These are phyloP conservation scores for Nycteola revayana DNA, from an alignment of 2,888 invertebrate species.

Conservation along the genomic window DNA sequence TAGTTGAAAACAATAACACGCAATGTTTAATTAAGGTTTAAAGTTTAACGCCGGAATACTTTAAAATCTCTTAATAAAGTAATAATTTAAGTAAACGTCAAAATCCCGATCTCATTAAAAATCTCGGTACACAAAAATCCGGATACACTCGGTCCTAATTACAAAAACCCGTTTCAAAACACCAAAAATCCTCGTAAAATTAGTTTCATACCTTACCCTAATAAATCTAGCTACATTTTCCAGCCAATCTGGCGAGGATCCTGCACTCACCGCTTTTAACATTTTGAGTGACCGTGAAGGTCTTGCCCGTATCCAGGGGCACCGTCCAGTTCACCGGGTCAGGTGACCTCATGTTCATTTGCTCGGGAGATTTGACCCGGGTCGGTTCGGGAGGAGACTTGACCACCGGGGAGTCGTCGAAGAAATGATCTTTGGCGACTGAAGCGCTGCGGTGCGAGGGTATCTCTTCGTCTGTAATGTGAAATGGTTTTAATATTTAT, in stretches of 20 bases:
- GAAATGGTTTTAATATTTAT: slow-evolving; percentile 1
- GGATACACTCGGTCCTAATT: too few species aligned
- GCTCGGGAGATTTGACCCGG: slow-evolving; percentile 95
- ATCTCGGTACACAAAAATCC: too few species aligned
- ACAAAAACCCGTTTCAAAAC: too few species aligned
- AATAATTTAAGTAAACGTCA: too few species aligned
- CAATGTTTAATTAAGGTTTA: too few species aligned
- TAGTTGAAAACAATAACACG: too few species aligned
- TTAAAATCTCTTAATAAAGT: too few species aligned
- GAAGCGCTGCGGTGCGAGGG: slow-evolving; percentile 76
- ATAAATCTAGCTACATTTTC: slow-evolving; percentile 46
- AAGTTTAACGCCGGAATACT: too few species aligned
- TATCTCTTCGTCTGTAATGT: slow-evolving; percentile 67
- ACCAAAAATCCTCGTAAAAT: slow-evolving; percentile 27
- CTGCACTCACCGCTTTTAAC: slow-evolving; percentile 84
- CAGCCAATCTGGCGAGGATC: slow-evolving; percentile 51
- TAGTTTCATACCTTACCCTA: slow-evolving; percentile 36
- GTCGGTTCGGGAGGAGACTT: slow-evolving; percentile 97
- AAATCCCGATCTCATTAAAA: too few species aligned
- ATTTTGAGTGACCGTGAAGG: slow-evolving; percentile 96
- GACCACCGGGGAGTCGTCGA: slow-evolving; percentile 85
- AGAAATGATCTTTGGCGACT: slow-evolving; percentile 77
- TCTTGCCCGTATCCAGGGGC: slow-evolving; percentile 95
- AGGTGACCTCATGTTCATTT: slow-evolving; percentile 95
- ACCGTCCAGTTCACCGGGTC: slow-evolving; percentile 98